Base-by-base conservation (phyloP, 1,140 invertebrate genomes). In the Hypsibius dujardini region DNA sequence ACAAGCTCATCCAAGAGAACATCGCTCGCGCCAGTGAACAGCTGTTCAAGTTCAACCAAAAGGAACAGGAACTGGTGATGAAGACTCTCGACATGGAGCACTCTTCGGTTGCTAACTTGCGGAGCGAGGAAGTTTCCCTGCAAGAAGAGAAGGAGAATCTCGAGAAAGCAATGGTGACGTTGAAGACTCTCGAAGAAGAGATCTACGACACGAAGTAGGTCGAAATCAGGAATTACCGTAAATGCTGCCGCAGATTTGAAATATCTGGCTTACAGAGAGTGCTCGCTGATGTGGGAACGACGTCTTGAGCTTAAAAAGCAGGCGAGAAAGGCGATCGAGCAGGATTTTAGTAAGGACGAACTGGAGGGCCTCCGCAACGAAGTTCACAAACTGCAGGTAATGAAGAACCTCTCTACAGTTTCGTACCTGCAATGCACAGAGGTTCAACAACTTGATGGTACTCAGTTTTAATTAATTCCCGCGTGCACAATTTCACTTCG, bases 171-270 rank as follows among this genome's bases (percentile, higher is more conserved):
- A 45, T 45, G 12, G 62, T 15, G 12, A 3, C 12, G 62, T 42
- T 67, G 12, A 67, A 67, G 62, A 67, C 12, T 42, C 12, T 42
- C 12, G 62, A 67, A 67, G 12, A 67, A 67, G 12, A 15, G 3
- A 67, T 67, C 42, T 67, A 67, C 42, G 42, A 42, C 62, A 67
- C 62, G 62, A 67, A 67, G 62, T 67, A 42, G 62, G 62, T 67
- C 12, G 7, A n/a, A 7, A 56, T 28, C 28, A 28, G 28, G 28
- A 28, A 28, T 28, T 28, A 28, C 28, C 28, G 28, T 28, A 28
- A 28, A 28, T 28, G 28, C 28, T 28, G 28, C 28, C 28, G 28
- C 28, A 28, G 28, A 28, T 28, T n/a, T 56, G 50, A 7, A 56
- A 7, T 56, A n/a, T 56, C 50, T 56, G 50, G 50, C 50, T 56